Base-by-base conservation (phyloP, 2,888 invertebrate genomes). In the Cyclophora albipunctata region DNA sequence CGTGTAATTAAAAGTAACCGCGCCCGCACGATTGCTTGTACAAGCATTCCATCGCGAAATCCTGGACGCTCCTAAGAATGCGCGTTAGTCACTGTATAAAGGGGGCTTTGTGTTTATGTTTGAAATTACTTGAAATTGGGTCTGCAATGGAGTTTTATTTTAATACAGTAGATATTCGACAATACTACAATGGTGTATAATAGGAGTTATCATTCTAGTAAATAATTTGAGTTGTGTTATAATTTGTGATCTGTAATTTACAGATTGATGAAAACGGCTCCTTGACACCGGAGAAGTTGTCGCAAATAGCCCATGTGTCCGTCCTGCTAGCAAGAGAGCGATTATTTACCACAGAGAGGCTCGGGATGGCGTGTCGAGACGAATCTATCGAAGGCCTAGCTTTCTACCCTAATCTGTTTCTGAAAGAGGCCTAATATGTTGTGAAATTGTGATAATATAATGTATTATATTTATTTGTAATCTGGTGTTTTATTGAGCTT, bases 331-430 rank as follows among this genome's bases (percentile, higher is more conserved):
- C 98, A 0, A 95, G 95, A 62, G 98, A 99, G 82, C 92, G 96
- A 49, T 90, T 99, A 40, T 88, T 95, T 52, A 93, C 95, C 3
- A 93, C 98, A 1, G 99, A 99, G 81, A 93, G 93, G 55, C 89
- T 91, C 63, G 98, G 98, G 0, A 90, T 93, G 67, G 92, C 96
- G 3, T 99, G 98, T 73, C 91, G 99, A 51, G 99, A 99, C 83
- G 98, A 99, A 76, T 95, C 96, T 0, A 94, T 98, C 51, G 97
- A 98, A 86, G 98, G 98, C 5, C 86, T 99, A 42, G 91, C 95
- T 52, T 99, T 99, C 84, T 99, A 96, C 86, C 95, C 96, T 0
- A 99, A 99, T 89, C 82, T 92, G 52, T 96, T 99, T 81, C 82
- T 96, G 43, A 81, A 64, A 77, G 84, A 81, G 66, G 67, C 65